Base-by-base conservation (phyloP, 2,797 vertebrate genomes). In the Myotis myotis region DNA sequence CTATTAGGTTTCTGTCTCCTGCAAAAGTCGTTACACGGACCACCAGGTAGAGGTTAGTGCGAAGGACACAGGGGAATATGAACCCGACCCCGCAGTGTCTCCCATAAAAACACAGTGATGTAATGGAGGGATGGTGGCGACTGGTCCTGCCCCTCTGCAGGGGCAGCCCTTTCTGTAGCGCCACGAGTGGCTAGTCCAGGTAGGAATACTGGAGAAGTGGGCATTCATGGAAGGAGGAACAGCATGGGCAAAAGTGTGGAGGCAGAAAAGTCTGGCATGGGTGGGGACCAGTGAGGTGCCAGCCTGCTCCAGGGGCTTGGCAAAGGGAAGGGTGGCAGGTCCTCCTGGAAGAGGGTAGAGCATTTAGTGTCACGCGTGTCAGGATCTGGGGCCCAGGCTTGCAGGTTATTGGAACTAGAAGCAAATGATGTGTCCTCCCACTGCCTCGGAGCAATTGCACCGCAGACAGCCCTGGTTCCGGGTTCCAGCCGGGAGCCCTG, bases 91-190 rank as follows among this genome's bases (percentile, higher is more conserved):
- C 62, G 16, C 28, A 0, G 36, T 2, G 5, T 38, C 47, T 57
- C 11, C n/a, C 44, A n/a, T 6, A 19, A 36, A 36, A 51, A 51
- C 16, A 28, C 49, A n/a, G 33, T 5, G 19, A 55, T 55, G 36
- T 20, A 4, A 15, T 0, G 23, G 76, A 25, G 76, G 44, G 38
- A 28, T 51, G 20, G 1, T 1, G 13, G 9, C 1, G 0, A 9
- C 23, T 4, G 11, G 53, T 7, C n/a, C 74, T 5, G 23, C 15
- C 12, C 41, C 19, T 70, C 1, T 1, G 16, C 30, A 25, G 38
- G 36, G 49, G 23, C 30, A 20, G 11, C 44, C 23, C 30, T 12
- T 70, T 16, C 12, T 36, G 33, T 30, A 68, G 74, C 1, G 10
- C 51, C 41, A 36, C 11, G 8, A 79, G 22, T 44, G 74, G 41